phyloP scores from a whole-genome alignment of 2,888 invertebrate genomes.

The Athalia cordata region DNA sequence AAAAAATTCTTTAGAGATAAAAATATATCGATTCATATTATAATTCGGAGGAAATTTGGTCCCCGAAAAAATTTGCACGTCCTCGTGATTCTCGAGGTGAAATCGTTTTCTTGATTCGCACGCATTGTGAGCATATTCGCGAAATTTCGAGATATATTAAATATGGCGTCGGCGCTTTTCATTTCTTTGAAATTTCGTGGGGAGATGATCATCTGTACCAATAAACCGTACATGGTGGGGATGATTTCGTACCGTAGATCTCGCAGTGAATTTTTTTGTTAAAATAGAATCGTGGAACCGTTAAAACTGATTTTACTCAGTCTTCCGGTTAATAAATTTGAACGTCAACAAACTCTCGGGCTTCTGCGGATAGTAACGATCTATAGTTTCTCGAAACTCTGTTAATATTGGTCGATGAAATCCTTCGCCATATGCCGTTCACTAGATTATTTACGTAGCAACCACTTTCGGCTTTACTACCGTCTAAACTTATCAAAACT shows the following conservation, averaged over 20 bases:
- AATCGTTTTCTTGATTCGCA: background rate
- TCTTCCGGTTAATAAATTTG: slow-evolving; percentile 30
- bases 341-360: background rate
- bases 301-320: background rate
- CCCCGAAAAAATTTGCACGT: background rate
- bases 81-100: background rate
- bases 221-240: too few species aligned
- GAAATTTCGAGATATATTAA: too few species aligned
- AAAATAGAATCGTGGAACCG: slow-evolving; percentile 7
- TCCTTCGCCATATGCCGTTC: slow-evolving; percentile 5
- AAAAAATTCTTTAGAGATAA: too few species aligned
- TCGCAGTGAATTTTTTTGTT: background rate
- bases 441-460: slow-evolving; percentile 21
- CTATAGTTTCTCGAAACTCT: slow-evolving; percentile 22
- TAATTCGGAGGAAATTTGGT: too few species aligned
- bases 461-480: slow-evolving; percentile 8
- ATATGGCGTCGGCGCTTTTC: too few species aligned
- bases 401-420: slow-evolving; percentile 5
- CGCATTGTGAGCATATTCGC: background rate
- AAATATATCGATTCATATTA: too few species aligned
- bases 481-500: background rate
- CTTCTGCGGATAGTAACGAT: slow-evolving; percentile 1
- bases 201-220: too few species aligned
- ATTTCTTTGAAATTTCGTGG: too few species aligned
- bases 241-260: too few species aligned